Percentiles rank a stretch among this genome's conserved stretches.
Evolutionary conservation across 2,113 vertebrate species (phyloP).

Genomic region (Nipponia nippon): DNA sequence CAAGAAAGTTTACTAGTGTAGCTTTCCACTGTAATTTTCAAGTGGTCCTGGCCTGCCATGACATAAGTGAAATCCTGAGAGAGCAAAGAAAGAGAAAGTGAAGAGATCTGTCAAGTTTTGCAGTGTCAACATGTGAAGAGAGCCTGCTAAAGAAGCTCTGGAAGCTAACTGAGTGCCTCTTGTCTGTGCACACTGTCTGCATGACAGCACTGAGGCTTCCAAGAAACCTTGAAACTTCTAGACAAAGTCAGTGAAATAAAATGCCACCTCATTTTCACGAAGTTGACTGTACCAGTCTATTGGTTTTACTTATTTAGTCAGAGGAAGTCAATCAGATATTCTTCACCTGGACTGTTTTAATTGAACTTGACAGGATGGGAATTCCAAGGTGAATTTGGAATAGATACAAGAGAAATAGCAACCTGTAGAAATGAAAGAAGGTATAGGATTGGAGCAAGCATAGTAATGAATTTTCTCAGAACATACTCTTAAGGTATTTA

Average conservation of each 20-base stretch:
- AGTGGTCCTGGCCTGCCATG: rapidly evolving
- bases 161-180: neutral
- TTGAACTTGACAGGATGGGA: neutral
- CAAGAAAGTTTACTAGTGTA: neutral
- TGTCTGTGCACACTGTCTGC: neutral
- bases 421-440: neutral
- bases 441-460: neutral
- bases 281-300: neutral
- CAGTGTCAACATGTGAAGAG: neutral
- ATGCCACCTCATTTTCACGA: neutral
- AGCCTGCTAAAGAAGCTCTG: neutral
- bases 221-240: neutral
- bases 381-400: neutral
- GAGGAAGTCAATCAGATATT: neutral
- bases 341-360: neutral
- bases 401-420: neutral
- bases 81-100: neutral
- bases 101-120: neutral
- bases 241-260: neutral
- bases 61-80: neutral
- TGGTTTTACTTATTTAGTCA: neutral
- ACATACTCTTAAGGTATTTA: neutral
- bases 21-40: neutral
- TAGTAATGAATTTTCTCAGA: neutral
- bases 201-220: neutral